These are phyloP conservation scores for Pygathrix nemaeus DNA, from an alignment of 2,113 vertebrate genomes.

Conservation along the genomic window DNA sequence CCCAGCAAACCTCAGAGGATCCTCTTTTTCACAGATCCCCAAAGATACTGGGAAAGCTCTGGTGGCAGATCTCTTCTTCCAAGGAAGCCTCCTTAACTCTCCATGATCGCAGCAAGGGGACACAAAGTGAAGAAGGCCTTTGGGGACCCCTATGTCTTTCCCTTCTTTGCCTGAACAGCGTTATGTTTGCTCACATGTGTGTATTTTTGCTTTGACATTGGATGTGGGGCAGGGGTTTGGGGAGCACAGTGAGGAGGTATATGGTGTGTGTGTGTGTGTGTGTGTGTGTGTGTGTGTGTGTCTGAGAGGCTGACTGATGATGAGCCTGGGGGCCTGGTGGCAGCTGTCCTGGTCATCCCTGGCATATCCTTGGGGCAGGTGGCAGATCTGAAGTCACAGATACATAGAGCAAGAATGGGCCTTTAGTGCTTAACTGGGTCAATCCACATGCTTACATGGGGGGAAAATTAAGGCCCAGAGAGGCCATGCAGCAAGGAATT, in stretches of 20 bases:
- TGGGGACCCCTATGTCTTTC: not conserved
- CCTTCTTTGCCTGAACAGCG: not conserved
- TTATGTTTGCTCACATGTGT: slow-evolving; percentile 18
- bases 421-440: not conserved
- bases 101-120: slow-evolving; percentile 9
- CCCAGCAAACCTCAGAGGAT: not conserved
- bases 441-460: not conserved
- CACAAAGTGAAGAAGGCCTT: not conserved
- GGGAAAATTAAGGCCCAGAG: slow-evolving; percentile 17
- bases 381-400: slow-evolving; percentile 35
- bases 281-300: not conserved
- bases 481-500: not conserved
- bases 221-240: slow-evolving; percentile 41
- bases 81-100: not conserved
- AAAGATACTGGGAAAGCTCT: not conserved
- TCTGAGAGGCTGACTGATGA: not conserved
- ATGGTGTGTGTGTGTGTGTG: slow-evolving; percentile 24
- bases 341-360: slow-evolving; percentile 17
- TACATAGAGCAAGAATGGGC: not conserved
- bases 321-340: not conserved
- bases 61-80: not conserved
- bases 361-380: slow-evolving; percentile 12
- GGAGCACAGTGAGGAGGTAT: slow-evolving; percentile 77
- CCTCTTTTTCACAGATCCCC: not conserved
- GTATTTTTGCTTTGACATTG: slow-evolving; percentile 68